Evolutionary conservation across 1,140 invertebrate species (phyloP).

Genomic region (Drosophila azteca): DNA sequence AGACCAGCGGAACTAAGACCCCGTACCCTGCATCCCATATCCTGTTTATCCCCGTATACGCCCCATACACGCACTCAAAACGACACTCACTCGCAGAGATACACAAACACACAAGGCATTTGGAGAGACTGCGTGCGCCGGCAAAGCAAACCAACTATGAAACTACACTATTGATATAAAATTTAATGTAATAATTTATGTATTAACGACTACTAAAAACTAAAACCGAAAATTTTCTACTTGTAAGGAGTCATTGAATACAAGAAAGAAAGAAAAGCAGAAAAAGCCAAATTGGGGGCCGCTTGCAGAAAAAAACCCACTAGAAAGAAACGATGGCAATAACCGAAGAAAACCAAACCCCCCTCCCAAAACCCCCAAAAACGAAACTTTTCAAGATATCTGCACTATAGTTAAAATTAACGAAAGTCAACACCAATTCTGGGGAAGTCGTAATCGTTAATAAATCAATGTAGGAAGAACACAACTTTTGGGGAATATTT

Average conservation of each 20-base stretch:
- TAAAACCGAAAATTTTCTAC: slow-evolving; percentile 57
- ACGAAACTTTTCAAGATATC: slow-evolving; percentile 39
- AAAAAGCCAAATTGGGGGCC: slow-evolving; percentile 47
- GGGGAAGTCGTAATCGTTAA: slow-evolving; percentile 50
- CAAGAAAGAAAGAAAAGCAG: slow-evolving; percentile 24
- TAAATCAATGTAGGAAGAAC: slow-evolving; percentile 56
- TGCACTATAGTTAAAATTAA: slow-evolving; percentile 40
- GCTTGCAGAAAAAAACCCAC: slow-evolving; percentile 37
- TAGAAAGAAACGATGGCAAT: slow-evolving; percentile 33
- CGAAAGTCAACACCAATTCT: slow-evolving; percentile 44
- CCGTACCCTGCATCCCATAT: slow-evolving; percentile 9
- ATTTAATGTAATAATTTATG: slow-evolving; percentile 80
- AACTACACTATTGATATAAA: slow-evolving; percentile 77
- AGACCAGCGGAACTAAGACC: slow-evolving; percentile 14
- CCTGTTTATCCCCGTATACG: slow-evolving; percentile 2
- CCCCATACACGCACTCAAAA: slow-evolving; percentile 16
- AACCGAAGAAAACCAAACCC: slow-evolving; percentile 55
- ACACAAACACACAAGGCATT: slow-evolving; percentile 62
- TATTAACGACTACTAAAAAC: slow-evolving; percentile 74
- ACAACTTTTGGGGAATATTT: slow-evolving; percentile 53
- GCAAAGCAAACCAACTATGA: slow-evolving; percentile 75
- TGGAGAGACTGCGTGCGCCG: slow-evolving; percentile 74
- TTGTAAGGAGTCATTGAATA: slow-evolving; percentile 56
- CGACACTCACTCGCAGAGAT: slow-evolving; percentile 38
- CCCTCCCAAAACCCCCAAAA: slow-evolving; percentile 17